Evolutionary conservation across 1,140 invertebrate species (phyloP).

Genomic region (Diorhabda carinulata): DNA sequence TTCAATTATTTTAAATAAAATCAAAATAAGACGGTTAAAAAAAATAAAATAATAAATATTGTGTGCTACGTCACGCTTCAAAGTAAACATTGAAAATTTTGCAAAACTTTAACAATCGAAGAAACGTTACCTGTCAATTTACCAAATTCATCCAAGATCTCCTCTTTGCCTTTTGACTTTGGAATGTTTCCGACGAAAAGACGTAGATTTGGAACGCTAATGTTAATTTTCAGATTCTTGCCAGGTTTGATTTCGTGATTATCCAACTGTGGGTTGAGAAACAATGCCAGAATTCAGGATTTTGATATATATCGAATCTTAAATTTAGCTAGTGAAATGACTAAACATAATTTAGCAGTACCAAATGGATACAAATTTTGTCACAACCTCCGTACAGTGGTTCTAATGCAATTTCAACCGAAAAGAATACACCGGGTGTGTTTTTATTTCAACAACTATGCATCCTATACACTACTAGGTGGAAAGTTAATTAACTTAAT

Average conservation of each 20-base stretch:
- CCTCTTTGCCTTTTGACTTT: conserved; percentile 99
- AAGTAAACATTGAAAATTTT: conserved; percentile 1
- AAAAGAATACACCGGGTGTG: too few species aligned
- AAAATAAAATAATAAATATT: neutral
- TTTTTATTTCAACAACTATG: too few species aligned
- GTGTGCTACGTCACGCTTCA: neutral
- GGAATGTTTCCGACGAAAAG: conserved; percentile 99
- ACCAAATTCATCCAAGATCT: conserved; percentile 99
- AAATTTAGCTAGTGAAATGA: conserved; percentile 31
- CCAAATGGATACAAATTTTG: conserved; percentile 41
- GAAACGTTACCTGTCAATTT: conserved; percentile 98
- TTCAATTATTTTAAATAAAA: neutral
- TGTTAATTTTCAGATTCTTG: conserved; percentile 99
- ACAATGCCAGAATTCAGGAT: conserved; percentile 61
- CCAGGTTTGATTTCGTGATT: conserved; percentile 99
- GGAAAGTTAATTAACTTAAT: too few species aligned
- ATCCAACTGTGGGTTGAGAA: conserved; percentile 90
- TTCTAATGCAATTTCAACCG: too few species aligned
- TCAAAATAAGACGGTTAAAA: neutral
- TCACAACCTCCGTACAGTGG: conserved; percentile 16
- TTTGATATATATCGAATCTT: conserved; percentile 30
- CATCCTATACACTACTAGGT: too few species aligned
- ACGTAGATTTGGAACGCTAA: conserved; percentile 99
- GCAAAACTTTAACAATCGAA: conserved; percentile 4
- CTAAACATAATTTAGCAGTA: conserved; percentile 35